Evolutionary conservation across 2,113 vertebrate genomes (phyloP), one percentile per base, ranked within the genome.

Genomic region (Peromyscus maniculatus): DNA sequence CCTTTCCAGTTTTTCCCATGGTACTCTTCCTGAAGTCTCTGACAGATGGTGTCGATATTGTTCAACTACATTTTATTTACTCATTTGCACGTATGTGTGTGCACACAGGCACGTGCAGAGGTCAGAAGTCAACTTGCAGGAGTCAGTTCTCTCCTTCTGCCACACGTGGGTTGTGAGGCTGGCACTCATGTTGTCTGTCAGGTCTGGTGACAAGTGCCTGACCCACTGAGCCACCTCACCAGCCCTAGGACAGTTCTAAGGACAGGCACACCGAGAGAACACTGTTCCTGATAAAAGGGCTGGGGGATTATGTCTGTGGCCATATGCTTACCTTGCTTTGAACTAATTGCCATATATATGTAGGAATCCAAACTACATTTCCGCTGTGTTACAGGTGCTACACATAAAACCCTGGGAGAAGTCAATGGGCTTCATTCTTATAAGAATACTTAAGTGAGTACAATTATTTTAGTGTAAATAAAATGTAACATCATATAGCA

Each of bases 401-500:
- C 9, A 52, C 46, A 89, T 31, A 62, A 67, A 82, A 94, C 62
- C 78, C 13, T 77, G 90, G 86, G 12, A 94, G 75, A 90, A 95
- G 86, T 52, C 92, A 88, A 66, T 19, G 89, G 7, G 19, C 13
- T 77, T 91, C 49, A 69, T 21, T 71, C 86, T 49, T 93, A 46
- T 17, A 86, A 97, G 90, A 86, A 83, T 91, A 77, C 86, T 31
- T 67, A 43, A 96, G 86, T 74, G 64, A 94, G 26, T 72, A 82
- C 94, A 92, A 86, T 67, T 71, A 75, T 39, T 93, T 94, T 62
- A 75, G 46, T 74, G 43, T 62, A 72, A 90, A 93, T 13, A 88
- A 96, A 96, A 95, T 75, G 15, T 12, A 91, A 91, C 33, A 90
- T 71, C 77, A 91, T 91, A 92, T 89, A 24, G 55, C 79, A 93